These are phyloP conservation scores for Brassicogethes aeneus DNA, from an alignment of 2,888 invertebrate genomes.

Conservation along the genomic window DNA sequence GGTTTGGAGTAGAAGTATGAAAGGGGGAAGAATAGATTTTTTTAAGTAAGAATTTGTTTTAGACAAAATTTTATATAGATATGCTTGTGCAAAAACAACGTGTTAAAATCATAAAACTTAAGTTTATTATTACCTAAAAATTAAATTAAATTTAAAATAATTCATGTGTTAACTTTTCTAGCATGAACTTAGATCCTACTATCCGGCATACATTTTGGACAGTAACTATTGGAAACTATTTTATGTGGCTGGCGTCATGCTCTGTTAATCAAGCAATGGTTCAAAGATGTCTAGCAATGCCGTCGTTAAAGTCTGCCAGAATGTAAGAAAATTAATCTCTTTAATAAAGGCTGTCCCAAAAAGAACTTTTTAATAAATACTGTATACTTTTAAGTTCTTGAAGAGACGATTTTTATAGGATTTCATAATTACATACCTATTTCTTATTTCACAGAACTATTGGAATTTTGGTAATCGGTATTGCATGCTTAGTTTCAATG, in stretches of 20 bases:
- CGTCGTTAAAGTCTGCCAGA: slow-evolving; percentile 60
- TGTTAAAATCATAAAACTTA: no score
- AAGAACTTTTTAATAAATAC: neutral
- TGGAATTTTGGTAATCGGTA: slow-evolving; percentile 68
- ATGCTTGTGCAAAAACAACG: no score
- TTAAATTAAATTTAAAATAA: no score
- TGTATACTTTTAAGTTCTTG: no score
- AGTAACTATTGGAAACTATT: slow-evolving; percentile 65
- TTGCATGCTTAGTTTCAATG: slow-evolving; percentile 62
- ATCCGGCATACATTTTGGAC: slow-evolving; percentile 77
- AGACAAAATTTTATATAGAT: neutral
- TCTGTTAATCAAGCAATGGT: slow-evolving; percentile 84
- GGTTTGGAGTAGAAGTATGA: slow-evolving; percentile 51
- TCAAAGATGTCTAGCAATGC: slow-evolving; percentile 71
- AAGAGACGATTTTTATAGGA: no score
- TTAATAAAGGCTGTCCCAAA: neutral
- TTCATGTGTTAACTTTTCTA: slow-evolving; percentile 35
- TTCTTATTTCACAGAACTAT: slow-evolving; percentile 56
- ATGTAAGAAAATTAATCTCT: slow-evolving; percentile 44
- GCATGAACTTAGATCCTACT: slow-evolving; percentile 66
- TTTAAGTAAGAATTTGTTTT: slow-evolving; percentile 53
- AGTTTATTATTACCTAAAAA: no score
- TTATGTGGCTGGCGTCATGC: slow-evolving; percentile 72
- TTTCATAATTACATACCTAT: no score
- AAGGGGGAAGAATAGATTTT: slow-evolving; percentile 59